phyloP scores from a whole-genome alignment of 2,797 vertebrate species.

The Aphelocoma californica region DNA sequence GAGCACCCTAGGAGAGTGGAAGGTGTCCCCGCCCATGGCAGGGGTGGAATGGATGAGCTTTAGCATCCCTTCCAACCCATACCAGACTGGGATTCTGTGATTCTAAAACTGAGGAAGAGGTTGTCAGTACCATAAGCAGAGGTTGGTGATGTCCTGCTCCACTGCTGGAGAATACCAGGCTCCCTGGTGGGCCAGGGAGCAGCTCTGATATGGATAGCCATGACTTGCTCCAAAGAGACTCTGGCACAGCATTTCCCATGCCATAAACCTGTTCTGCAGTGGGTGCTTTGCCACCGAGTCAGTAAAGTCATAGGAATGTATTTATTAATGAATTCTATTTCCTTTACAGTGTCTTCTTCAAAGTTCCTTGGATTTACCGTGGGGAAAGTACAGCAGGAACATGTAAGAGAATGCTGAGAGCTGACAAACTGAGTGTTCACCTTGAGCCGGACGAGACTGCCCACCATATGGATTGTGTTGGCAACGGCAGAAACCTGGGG shows the following conservation, averaged over 20 bases:
- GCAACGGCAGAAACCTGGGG: not conserved
- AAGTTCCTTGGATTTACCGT: not conserved
- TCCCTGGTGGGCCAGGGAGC: not conserved
- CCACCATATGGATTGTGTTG: not conserved
- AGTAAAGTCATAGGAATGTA: not conserved
- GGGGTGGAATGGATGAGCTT: not conserved
- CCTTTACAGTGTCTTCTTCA: conserved; percentile 14
- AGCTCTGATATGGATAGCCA: not conserved
- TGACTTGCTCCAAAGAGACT: not conserved
- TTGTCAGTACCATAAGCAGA: not conserved
- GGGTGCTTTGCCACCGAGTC: not conserved
- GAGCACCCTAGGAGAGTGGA: fast-evolving
- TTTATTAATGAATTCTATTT: not conserved
- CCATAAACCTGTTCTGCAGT: not conserved
- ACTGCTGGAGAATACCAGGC: not conserved
- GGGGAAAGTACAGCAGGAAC: not conserved
- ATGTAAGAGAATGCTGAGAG: not conserved
- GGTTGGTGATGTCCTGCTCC: not conserved
- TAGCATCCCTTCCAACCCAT: not conserved
- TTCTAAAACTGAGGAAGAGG: not conserved
- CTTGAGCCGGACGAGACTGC: not conserved
- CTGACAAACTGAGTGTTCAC: not conserved
- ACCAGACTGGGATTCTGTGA: not conserved
- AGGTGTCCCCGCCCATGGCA: not conserved
- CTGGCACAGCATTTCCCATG: not conserved